These are phyloP conservation scores for Callithrix jacchus DNA, from an alignment of 2,113 vertebrate species.

Conservation along the genomic window DNA sequence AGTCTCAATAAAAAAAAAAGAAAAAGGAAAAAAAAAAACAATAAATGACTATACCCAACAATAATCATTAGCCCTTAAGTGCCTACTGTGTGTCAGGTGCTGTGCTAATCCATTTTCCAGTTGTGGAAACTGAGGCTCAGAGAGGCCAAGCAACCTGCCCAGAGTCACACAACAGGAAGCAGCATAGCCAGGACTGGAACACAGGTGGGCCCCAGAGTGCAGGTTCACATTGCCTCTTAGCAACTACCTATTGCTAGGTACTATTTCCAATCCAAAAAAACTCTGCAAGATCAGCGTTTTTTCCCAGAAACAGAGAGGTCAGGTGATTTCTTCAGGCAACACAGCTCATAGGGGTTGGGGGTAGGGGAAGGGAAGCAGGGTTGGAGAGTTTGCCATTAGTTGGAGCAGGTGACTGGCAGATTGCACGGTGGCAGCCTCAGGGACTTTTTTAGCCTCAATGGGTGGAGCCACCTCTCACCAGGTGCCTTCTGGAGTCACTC, in stretches of 20 bases:
- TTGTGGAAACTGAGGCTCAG: background rate
- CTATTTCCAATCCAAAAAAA: background rate
- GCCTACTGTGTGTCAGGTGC: background rate
- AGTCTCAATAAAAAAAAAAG: too few species aligned
- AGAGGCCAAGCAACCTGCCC: background rate
- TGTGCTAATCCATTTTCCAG: background rate
- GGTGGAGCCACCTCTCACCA: slow-evolving; percentile 70
- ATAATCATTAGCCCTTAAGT: background rate
- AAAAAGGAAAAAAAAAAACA: background rate
- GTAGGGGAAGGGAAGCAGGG: background rate
- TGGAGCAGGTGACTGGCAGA: slow-evolving; percentile 4
- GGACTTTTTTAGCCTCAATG: slow-evolving; percentile 63
- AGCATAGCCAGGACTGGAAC: background rate
- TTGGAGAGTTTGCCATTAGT: background rate
- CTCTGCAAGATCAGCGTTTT: background rate
- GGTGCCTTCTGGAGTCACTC: slow-evolving; percentile 58
- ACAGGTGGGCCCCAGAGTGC: background rate
- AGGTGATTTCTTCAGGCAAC: background rate
- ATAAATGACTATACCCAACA: background rate
- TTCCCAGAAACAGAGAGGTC: background rate
- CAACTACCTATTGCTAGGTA: too few species aligned
- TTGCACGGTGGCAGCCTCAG: slow-evolving; percentile 11
- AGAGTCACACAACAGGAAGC: background rate
- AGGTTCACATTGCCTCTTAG: background rate
- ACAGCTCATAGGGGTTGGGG: background rate